Conservation (phyloP, 2,888 invertebrate species). For the Cetonia aurata region DNA sequence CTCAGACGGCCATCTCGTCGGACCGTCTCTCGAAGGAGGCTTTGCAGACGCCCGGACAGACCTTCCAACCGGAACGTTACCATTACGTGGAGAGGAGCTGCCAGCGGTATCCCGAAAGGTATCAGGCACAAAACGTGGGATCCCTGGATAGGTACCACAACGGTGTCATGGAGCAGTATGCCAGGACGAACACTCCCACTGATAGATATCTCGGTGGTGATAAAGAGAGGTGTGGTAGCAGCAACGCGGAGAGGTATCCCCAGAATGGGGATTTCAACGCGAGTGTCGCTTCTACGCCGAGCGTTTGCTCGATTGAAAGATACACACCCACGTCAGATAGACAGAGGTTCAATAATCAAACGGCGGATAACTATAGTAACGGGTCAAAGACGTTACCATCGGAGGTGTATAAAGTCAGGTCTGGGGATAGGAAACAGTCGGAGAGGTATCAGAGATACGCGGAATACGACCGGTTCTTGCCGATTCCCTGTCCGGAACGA, state of each 20-base stretch:
- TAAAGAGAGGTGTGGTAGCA: constrained; percentile 63
- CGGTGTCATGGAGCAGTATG: constrained; percentile 57
- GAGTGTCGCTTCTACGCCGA: constrained; percentile 54
- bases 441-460: constrained; percentile 40
- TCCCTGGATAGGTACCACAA: constrained; percentile 62
- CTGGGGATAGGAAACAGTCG: constrained; percentile 60
- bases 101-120: constrained; percentile 55
- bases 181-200: constrained; percentile 62
- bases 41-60: constrained; percentile 44
- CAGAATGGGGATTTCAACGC: constrained; percentile 41
- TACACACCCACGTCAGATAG: constrained; percentile 59
- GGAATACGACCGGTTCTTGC: constrained; percentile 59
- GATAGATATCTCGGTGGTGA: constrained; percentile 56
- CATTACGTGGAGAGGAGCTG: constrained; percentile 49
- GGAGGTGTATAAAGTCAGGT: constrained; percentile 61
- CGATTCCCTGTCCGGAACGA: constrained; percentile 65
- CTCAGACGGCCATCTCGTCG: constrained; percentile 66
- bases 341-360: constrained; percentile 56
- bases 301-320: constrained; percentile 57
- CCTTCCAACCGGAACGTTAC: constrained; percentile 58
- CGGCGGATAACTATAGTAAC: constrained; percentile 61
- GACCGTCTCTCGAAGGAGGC: constrained; percentile 55
- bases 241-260: constrained; percentile 49
- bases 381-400: constrained; percentile 63
- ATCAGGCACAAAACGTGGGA: constrained; percentile 54